phyloP scores from a whole-genome alignment of 1,140 invertebrate genomes.

The Drosophila tsacasi region DNA sequence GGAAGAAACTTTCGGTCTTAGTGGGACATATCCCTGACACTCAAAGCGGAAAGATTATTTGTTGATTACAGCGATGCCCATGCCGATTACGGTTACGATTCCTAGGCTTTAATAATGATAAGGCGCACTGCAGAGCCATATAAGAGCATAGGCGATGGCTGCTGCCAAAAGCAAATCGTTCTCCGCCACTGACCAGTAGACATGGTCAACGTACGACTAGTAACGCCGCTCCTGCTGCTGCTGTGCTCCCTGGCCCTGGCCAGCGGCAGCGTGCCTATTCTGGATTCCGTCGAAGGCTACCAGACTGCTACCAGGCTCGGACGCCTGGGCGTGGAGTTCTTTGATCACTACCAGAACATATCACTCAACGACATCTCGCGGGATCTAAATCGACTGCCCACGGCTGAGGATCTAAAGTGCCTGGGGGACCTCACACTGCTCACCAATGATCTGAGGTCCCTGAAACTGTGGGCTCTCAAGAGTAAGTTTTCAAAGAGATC shows the following conservation, averaged over 20 bases:
- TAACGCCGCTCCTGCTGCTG: slow-evolving; percentile 4
- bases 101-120: not conserved
- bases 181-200: not conserved
- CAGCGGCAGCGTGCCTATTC: not conserved
- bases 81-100: not conserved
- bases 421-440: slow-evolving; percentile 28
- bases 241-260: slow-evolving; percentile 8
- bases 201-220: not conserved
- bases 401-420: slow-evolving; percentile 18
- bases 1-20: not conserved
- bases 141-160: not conserved
- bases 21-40: not conserved
- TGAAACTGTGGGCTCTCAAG: slow-evolving; percentile 26
- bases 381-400: slow-evolving; percentile 1
- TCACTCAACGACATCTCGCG: slow-evolving; percentile 6
- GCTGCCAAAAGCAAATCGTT: not conserved
- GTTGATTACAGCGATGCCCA: not conserved
- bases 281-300: not conserved
- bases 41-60: not conserved
- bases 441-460: not conserved
- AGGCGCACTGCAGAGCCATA: not conserved
- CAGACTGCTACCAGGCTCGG: slow-evolving; percentile 8
- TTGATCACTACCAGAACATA: slow-evolving; percentile 27
- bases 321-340: slow-evolving; percentile 31
- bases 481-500: slow-evolving; percentile 4